Percentiles rank a stretch among this genome's conserved stretches.
These are phyloP conservation scores for Catostylus mosaicus DNA, from an alignment of 30 jellyfish, hydroid and myxozoan genomes.

Conservation along the genomic window DNA sequence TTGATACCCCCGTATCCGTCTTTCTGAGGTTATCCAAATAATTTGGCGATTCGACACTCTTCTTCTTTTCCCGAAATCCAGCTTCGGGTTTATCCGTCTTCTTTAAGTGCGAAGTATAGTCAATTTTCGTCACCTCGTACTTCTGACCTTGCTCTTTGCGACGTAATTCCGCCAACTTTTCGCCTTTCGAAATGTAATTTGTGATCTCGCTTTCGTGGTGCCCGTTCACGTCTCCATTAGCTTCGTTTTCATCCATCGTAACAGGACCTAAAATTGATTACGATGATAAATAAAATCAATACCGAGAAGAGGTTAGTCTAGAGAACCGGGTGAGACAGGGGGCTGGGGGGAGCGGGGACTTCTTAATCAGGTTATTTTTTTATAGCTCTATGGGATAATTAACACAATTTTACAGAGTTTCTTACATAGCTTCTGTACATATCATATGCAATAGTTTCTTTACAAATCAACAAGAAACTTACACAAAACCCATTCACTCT, in stretches of 20 bases:
- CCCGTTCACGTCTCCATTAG: background rate
- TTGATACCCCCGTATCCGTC: slow-evolving; percentile 54
- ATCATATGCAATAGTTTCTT: no score
- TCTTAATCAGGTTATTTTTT: no score
- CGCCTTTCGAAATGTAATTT: slow-evolving; percentile 25
- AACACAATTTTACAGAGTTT: no score
- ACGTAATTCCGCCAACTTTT: slow-evolving; percentile 51
- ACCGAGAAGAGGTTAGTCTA: no score
- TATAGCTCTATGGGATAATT: no score
- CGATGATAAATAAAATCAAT: no score
- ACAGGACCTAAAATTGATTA: background rate
- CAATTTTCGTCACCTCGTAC: slow-evolving; percentile 41
- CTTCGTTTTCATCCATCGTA: slow-evolving; percentile 38
- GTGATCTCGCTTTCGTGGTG: slow-evolving; percentile 5
- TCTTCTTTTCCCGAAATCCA: slow-evolving; percentile 29
- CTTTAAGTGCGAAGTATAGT: slow-evolving; percentile 42
- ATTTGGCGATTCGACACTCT: slow-evolving; percentile 25
- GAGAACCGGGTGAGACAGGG: no score
- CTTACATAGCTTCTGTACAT: no score
- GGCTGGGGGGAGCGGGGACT: no score
- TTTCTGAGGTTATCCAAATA: slow-evolving; percentile 34
- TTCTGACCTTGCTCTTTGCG: slow-evolving; percentile 62
- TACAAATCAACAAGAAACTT: no score
- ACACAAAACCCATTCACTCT: no score
- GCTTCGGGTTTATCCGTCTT: slow-evolving; percentile 52